phyloP scores from a whole-genome alignment of 2,888 invertebrate genomes.

The Gibbula magus region DNA sequence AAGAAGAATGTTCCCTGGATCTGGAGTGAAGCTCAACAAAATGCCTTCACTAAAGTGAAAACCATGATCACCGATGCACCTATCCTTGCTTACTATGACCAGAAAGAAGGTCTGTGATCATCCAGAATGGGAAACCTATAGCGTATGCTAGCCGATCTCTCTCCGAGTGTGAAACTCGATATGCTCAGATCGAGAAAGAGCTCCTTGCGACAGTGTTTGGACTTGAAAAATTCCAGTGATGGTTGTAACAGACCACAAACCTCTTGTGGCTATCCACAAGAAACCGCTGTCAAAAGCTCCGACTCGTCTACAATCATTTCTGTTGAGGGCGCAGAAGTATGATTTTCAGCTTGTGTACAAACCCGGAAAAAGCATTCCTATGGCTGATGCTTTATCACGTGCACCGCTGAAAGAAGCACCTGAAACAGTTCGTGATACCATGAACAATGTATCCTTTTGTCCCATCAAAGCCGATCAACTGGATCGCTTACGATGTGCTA shows the following conservation, averaged over 20 bases:
- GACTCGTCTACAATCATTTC: too few species aligned
- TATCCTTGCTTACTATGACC: conserved; percentile 42
- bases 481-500: too few species aligned
- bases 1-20: conserved; percentile 46
- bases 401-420: too few species aligned
- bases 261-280: conserved; percentile 33
- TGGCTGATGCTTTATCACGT: conserved; percentile 43
- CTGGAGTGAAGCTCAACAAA: conserved; percentile 39
- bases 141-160: too few species aligned
- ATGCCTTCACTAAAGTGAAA: too few species aligned
- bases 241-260: conserved; percentile 41
- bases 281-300: conserved; percentile 42
- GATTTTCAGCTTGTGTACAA: conserved; percentile 31
- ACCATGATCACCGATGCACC: too few species aligned
- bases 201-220: conserved; percentile 40
- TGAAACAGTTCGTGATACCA: too few species aligned
- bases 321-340: conserved; percentile 38
- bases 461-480: too few species aligned
- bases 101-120: conserved; percentile 24
- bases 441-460: too few species aligned
- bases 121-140: too few species aligned
- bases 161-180: conserved; percentile 39
- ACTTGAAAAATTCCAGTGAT: conserved; percentile 34
- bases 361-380: conserved; percentile 37
- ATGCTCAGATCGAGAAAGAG: conserved; percentile 49